These are phyloP conservation scores for Cotesia chilonis DNA, from an alignment of 1,140 invertebrate species.

Conservation along the genomic window DNA sequence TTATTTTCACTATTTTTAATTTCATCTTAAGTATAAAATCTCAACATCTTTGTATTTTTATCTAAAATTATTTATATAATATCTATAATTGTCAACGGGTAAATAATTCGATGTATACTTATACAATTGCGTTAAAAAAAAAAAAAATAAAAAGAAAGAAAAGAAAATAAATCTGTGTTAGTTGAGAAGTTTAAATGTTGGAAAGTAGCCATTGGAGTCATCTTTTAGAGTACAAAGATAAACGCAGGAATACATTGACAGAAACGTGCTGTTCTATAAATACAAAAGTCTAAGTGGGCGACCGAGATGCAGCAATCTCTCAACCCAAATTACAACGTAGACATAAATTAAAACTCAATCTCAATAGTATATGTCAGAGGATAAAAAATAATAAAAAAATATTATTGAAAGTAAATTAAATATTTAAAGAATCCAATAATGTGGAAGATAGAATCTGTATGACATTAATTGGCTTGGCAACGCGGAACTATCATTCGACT, in stretches of 20 bases:
- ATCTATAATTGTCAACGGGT: constrained; percentile 5
- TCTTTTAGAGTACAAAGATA: constrained; percentile 23
- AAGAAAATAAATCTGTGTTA: background rate
- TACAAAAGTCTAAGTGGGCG: constrained; percentile 41
- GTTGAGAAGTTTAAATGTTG: constrained; percentile 12
- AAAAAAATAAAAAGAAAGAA: background rate
- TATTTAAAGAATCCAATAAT: background rate
- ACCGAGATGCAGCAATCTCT: constrained; percentile 39
- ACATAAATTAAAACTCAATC: constrained; percentile 33
- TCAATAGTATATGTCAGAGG: constrained; percentile 11
- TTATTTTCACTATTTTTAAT: constrained; percentile 23
- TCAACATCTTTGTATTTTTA: background rate
- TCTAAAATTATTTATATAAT: constrained; percentile 16
- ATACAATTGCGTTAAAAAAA: background rate
- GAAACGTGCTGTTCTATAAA: constrained; percentile 41
- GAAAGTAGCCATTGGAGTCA: constrained; percentile 21
- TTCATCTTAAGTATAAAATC: too few species aligned
- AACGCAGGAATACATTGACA: constrained; percentile 38
- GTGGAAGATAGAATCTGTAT: constrained; percentile 20
- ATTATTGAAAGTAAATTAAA: background rate
- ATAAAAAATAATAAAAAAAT: background rate
- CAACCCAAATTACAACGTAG: constrained; percentile 41
- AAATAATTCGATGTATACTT: too few species aligned
- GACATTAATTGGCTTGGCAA: constrained; percentile 35
- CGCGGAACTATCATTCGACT: constrained; percentile 35